Percentiles rank a stretch among this genome's conserved stretches.
These are phyloP conservation scores for Babylonia areolata DNA, from an alignment of 1,140 invertebrate genomes.

Conservation along the genomic window DNA sequence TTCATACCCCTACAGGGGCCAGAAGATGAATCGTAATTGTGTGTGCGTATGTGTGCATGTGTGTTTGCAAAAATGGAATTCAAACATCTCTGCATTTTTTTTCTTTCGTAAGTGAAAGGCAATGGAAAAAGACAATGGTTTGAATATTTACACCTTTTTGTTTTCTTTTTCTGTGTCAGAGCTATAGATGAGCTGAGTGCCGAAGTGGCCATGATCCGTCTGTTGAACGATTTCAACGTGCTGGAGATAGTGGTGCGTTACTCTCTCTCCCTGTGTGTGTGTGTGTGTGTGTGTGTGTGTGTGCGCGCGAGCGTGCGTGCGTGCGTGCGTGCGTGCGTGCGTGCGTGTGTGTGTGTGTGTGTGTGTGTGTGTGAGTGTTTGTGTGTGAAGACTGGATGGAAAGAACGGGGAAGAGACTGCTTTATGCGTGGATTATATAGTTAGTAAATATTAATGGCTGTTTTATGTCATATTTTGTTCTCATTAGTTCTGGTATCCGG, in stretches of 20 bases:
- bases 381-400: background rate
- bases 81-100: too few species aligned
- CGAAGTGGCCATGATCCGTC: slow-evolving; percentile 87
- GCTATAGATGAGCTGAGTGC: slow-evolving; percentile 93
- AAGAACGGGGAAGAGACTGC: too few species aligned
- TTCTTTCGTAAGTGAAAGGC: too few species aligned
- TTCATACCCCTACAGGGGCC: too few species aligned
- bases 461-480: too few species aligned
- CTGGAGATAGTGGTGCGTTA: slow-evolving; percentile 72
- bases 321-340: background rate
- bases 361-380: background rate
- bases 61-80: too few species aligned
- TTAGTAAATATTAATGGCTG: too few species aligned
- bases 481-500: too few species aligned
- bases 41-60: too few species aligned
- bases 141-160: background rate
- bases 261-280: background rate
- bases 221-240: slow-evolving; percentile 88
- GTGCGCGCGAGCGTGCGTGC: background rate
- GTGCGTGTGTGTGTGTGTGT: background rate
- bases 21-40: too few species aligned
- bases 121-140: background rate
- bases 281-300: slow-evolving; percentile 11
- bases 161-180: slow-evolving; percentile 15
- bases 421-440: too few species aligned